Evolutionary conservation across 1,140 invertebrate species (phyloP), one percentile per base, ranked within the genome.

Genomic region (Leptonema lineaticorne): DNA sequence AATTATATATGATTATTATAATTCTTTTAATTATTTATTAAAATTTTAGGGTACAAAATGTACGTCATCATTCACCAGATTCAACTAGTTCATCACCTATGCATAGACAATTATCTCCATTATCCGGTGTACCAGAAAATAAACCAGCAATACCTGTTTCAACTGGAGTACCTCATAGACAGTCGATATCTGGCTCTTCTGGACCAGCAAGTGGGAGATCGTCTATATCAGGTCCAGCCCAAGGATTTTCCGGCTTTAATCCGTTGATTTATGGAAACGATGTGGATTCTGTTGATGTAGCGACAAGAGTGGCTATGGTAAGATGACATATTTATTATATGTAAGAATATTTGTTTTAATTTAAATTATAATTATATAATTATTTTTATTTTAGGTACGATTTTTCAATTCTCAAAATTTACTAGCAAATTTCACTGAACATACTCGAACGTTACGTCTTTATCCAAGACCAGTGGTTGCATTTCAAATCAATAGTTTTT

Each of bases 381-480:
- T 57, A 24, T 5, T 8, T 8, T 8, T 6, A 50, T 64, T 33
- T 76, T 81, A 93, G 91, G 89, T 98, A 1, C 88, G 95, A 9
- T 99, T 99, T 77, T 99, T 99, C 85, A 98, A 99, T 77, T 98
- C 97, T 0, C 89, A 96, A 76, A 99, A 99, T 76, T 86, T 98
- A 0, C 80, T 99, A 70, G 96, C 95, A 0, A 99, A 99, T 76
- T 99, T 99, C 76, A 92, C 91, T 50, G 97, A 99, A 76, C 97
- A 99, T 78, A 99, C 97, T 0, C 85, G 98, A 41, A 99, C 97
- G 0, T 80, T 99, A 20, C 85, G 98, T 6, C 82, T 99, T 0
- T 99, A 99, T 82, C 98, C 98, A 0, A 82, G 98, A 60, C 97
- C 98, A 0, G 97, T 99, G 9, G 97, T 99, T 8, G 96, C 97